A percentile compares a stretch with the other conserved stretches of the same genome.
Evolutionary conservation across 37 sponge, comb jelly and placozoan species (phyloP).

Genomic region (Tethya wilhelma): DNA sequence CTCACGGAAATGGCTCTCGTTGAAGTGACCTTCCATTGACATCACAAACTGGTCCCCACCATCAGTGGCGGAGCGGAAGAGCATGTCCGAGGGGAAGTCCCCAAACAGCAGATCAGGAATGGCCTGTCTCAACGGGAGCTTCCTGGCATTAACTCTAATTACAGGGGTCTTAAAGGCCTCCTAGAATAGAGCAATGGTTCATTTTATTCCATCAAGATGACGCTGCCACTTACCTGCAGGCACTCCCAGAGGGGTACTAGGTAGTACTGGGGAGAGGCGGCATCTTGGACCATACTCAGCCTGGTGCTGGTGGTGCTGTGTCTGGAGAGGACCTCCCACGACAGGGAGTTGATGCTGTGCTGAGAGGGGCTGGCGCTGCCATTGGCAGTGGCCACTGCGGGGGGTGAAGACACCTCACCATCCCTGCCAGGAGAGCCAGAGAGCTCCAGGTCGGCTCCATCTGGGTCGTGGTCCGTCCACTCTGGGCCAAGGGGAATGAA

Average conservation of each 20-base stretch:
- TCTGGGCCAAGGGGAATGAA: conserved; percentile 22
- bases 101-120: conserved; percentile 67
- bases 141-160: neutral
- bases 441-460: neutral
- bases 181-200: neutral
- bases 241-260: conserved; percentile 75
- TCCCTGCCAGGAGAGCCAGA: neutral
- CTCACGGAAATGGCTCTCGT: neutral
- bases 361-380: neutral
- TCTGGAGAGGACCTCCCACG: conserved; percentile 52
- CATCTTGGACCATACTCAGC: conserved; percentile 21
- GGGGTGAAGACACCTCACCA: neutral
- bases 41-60: conserved; percentile 7
- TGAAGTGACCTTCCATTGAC: conserved; percentile 13
- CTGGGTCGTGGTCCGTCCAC: neutral
- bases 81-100: conserved; percentile 17
- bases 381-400: neutral
- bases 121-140: conserved; percentile 17
- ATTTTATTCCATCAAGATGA: neutral
- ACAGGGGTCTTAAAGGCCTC: conserved; percentile 46
- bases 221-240: conserved; percentile 22
- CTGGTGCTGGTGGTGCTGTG: conserved; percentile 30
- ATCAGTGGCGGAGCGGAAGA: conserved; percentile 6
- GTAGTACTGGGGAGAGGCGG: conserved; percentile 4
- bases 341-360: neutral